Percentiles rank a stretch among this genome's conserved stretches.
Evolutionary conservation across 2,113 vertebrate species (phyloP).

Genomic region (Cepphus grylle): DNA sequence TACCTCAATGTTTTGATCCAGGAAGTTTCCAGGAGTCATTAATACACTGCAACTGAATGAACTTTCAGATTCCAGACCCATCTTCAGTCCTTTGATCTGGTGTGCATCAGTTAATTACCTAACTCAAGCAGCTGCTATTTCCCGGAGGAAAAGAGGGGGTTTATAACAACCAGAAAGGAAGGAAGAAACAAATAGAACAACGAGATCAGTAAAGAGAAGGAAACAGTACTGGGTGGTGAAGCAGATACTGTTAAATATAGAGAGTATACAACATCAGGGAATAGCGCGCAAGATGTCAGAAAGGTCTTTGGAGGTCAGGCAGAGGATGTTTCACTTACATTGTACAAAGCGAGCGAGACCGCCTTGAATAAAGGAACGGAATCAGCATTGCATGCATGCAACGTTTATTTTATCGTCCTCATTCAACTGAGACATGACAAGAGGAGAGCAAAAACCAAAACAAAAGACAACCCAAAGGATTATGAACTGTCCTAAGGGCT

Average conservation of each 20-base stretch:
- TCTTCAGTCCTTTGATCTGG: slow-evolving; percentile 3
- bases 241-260: background rate
- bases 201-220: background rate
- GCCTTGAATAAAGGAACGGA: background rate
- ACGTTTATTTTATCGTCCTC: background rate
- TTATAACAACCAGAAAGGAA: background rate
- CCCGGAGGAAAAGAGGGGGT: background rate
- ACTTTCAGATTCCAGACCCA: background rate
- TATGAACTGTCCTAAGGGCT: background rate
- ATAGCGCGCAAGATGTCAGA: background rate
- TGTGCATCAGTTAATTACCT: background rate
- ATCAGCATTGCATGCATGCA: background rate
- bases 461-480: background rate
- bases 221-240: background rate
- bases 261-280: background rate
- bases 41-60: background rate
- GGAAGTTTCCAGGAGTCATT: background rate
- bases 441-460: background rate
- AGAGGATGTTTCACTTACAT: background rate
- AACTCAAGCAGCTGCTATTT: background rate
- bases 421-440: background rate
- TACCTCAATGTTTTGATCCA: background rate
- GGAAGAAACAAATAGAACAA: background rate
- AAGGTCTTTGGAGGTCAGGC: background rate
- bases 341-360: background rate